These are phyloP conservation scores for Candidula unifasciata DNA, from an alignment of 2,888 invertebrate genomes.

Conservation along the genomic window DNA sequence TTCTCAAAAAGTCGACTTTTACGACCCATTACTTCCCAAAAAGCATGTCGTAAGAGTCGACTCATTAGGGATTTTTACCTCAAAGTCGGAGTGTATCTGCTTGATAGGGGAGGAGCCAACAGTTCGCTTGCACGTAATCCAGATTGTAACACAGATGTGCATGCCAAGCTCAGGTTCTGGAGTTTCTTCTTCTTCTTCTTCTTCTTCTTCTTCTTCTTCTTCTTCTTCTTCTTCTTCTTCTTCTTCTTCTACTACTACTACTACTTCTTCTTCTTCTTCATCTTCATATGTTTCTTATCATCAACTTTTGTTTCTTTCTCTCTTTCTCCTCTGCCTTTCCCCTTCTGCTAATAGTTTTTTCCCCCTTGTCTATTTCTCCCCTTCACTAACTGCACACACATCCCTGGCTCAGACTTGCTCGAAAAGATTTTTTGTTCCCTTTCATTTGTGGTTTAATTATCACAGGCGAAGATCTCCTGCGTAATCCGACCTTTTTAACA, in stretches of 20 bases:
- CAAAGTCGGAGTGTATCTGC: no score
- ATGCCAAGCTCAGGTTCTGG: no score
- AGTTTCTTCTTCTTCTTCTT: no score
- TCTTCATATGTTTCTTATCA: not conserved
- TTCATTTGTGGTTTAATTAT: constrained; percentile 23
- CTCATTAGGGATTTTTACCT: no score
- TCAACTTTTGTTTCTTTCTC: no score
- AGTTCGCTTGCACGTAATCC: not conserved
- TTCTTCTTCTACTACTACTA: not conserved
- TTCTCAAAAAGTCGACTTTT: no score
- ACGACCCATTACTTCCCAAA: no score
- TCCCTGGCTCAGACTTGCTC: no score
- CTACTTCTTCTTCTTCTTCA: not conserved
- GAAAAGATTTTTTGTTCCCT: not conserved
- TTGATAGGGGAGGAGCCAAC: not conserved
- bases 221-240: not conserved
- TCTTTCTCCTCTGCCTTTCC: not conserved
- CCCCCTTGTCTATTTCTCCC: not conserved
- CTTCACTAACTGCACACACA: not conserved
- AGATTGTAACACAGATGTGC: no score
- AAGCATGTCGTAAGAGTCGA: no score
- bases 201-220: not conserved
- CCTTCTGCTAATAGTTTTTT: not conserved
- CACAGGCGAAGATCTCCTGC: not conserved
- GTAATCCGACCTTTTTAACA: constrained; percentile 24